These are phyloP conservation scores for Taeniopygia guttata DNA, from an alignment of 2,797 vertebrate genomes.

Conservation along the genomic window DNA sequence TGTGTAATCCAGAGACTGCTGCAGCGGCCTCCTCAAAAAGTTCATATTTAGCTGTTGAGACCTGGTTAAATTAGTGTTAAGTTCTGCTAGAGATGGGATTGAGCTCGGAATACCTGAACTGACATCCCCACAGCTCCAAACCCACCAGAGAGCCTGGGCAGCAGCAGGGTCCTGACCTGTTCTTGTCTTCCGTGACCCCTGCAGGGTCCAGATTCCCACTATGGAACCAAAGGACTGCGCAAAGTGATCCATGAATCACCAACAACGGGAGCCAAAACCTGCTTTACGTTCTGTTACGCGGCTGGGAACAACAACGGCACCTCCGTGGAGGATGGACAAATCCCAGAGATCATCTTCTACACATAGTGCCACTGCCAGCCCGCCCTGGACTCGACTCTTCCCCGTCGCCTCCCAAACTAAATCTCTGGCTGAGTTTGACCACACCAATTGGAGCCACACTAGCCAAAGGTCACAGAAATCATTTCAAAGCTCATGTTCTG, in stretches of 20 bases:
- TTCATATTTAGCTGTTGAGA: background rate
- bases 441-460: slow-evolving; percentile 31
- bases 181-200: background rate
- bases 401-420: background rate
- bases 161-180: background rate
- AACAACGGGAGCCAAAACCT: slow-evolving; percentile 90
- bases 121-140: background rate
- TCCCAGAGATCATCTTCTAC: slow-evolving; percentile 98
- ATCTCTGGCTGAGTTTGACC: slow-evolving; percentile 44
- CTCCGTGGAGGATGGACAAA: slow-evolving; percentile 96
- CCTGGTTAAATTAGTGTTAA: background rate
- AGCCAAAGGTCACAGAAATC: slow-evolving; percentile 55
- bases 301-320: slow-evolving; percentile 99
- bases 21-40: background rate
- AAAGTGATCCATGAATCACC: slow-evolving; percentile 92
- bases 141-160: background rate
- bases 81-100: background rate
- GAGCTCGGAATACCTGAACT: background rate
- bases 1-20: background rate
- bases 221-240: slow-evolving; percentile 96
- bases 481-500: slow-evolving; percentile 51
- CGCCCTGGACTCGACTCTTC: background rate
- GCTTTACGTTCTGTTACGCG: slow-evolving; percentile 95
- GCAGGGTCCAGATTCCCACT: slow-evolving; percentile 97
- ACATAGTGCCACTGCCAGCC: slow-evolving; percentile 75